These are phyloP conservation scores for Luperina nickerlii DNA, from an alignment of 2,888 invertebrate genomes.

Conservation along the genomic window DNA sequence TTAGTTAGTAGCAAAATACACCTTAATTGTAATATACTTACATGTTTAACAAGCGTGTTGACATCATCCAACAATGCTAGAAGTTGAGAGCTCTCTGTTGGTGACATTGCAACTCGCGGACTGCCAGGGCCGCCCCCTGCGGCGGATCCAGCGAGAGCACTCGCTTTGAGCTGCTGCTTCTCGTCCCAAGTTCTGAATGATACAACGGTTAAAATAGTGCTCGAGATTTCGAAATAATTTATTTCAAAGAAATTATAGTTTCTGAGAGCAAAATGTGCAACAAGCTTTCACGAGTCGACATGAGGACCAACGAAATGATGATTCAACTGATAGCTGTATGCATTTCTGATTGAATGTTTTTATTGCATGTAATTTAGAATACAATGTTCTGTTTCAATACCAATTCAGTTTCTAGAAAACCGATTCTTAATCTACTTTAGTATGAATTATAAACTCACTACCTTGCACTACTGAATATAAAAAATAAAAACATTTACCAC, in stretches of 20 bases:
- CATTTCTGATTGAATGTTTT: not conserved
- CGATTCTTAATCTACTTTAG: slow-evolving; percentile 6
- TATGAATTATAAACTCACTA: slow-evolving; percentile 22
- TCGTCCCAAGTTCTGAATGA: slow-evolving; percentile 83
- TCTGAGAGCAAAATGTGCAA: not conserved
- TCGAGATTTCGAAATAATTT: not conserved
- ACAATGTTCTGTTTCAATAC: not conserved
- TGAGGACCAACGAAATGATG: not conserved
- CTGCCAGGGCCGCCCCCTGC: slow-evolving; percentile 61
- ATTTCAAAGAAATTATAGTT: not conserved
- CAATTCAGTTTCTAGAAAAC: slow-evolving; percentile 20
- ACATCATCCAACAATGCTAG: slow-evolving; percentile 95
- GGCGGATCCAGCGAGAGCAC: slow-evolving; percentile 71
- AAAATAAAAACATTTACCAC: slow-evolving; percentile 58
- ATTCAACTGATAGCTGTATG: not conserved
- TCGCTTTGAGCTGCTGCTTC: slow-evolving; percentile 86
- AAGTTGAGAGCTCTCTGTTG: slow-evolving; percentile 93
- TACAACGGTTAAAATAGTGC: slow-evolving; percentile 6
- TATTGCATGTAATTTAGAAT: not conserved
- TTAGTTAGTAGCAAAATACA: not conserved
- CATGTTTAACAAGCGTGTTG: slow-evolving; percentile 96
- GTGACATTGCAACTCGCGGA: slow-evolving; percentile 81
- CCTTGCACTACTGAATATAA: slow-evolving; percentile 51
- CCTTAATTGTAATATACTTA: slow-evolving; percentile 78
- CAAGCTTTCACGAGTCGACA: not conserved